Evolutionary conservation across 2,888 invertebrate species (phyloP).

Genomic region (Panorpa germanica): DNA sequence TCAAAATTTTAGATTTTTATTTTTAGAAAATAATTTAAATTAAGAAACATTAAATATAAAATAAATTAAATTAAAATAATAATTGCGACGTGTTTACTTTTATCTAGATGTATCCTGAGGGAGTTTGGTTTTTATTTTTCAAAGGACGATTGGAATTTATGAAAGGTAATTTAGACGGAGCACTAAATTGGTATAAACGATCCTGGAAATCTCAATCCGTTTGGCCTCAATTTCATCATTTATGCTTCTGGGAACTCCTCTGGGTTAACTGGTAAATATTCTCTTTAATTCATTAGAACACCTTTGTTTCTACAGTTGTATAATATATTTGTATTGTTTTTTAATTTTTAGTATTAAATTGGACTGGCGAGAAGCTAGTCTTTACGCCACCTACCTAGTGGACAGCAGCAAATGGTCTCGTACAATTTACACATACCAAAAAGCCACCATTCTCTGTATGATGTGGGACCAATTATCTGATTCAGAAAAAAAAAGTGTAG

Average conservation of each 20-base stretch:
- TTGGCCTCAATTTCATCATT: constrained; percentile 83
- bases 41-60: not conserved
- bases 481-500: constrained; percentile 33
- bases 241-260: constrained; percentile 88
- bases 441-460: constrained; percentile 68
- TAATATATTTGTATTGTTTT: constrained; percentile 3
- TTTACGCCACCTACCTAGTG: constrained; percentile 49
- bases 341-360: constrained; percentile 32
- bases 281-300: constrained; percentile 6
- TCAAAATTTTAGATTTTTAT: constrained; percentile 1
- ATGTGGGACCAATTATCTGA: constrained; percentile 29
- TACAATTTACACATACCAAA: constrained; percentile 80
- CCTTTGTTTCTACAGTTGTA: not conserved
- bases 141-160: constrained; percentile 72
- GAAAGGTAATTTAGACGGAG: constrained; percentile 51
- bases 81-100: constrained; percentile 10
- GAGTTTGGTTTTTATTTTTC: constrained; percentile 85
- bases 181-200: constrained; percentile 55
- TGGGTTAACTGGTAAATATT: constrained; percentile 61
- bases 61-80: constrained; percentile 5
- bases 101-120: constrained; percentile 48
- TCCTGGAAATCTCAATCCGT: constrained; percentile 66
- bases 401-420: constrained; percentile 80
- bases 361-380: constrained; percentile 60
- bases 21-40: constrained; percentile 7